phyloP scores from a whole-genome alignment of 2,113 vertebrate species.

The Bufo bufo region DNA sequence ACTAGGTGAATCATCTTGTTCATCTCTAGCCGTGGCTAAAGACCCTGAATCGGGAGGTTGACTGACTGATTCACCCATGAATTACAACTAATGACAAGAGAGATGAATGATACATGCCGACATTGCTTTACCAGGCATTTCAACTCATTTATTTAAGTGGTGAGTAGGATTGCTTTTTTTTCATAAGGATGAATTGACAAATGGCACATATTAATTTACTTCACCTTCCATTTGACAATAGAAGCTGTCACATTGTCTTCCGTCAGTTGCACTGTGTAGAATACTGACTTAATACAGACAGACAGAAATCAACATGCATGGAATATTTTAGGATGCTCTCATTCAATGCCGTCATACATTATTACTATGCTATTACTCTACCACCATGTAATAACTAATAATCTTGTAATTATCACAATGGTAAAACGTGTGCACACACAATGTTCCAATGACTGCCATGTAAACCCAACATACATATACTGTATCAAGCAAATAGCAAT shows the following conservation, averaged over 20 bases:
- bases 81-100: too few relatives aligned
- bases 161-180: too few relatives aligned
- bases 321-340: not conserved
- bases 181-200: not conserved
- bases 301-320: not conserved
- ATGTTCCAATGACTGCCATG: not conserved
- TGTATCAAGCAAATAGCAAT: slow-evolving; percentile 3
- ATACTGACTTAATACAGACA: not conserved
- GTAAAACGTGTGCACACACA: not conserved
- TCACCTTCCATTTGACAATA: too few relatives aligned
- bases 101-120: not conserved
- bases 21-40: too few relatives aligned
- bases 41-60: too few relatives aligned
- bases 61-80: too few relatives aligned
- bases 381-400: not conserved
- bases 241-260: not conserved
- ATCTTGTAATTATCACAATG: not conserved
- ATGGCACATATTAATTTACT: too few relatives aligned
- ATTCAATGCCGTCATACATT: not conserved
- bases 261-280: not conserved
- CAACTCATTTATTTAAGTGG: too few relatives aligned
- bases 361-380: not conserved
- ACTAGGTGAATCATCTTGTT: too few relatives aligned
- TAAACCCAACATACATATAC: not conserved
- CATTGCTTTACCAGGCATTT: too few relatives aligned